A percentile compares a stretch with the other conserved stretches of the same genome.
Evolutionary conservation across 2,113 vertebrate genomes (phyloP).

Genomic region (Scopus umbretta): DNA sequence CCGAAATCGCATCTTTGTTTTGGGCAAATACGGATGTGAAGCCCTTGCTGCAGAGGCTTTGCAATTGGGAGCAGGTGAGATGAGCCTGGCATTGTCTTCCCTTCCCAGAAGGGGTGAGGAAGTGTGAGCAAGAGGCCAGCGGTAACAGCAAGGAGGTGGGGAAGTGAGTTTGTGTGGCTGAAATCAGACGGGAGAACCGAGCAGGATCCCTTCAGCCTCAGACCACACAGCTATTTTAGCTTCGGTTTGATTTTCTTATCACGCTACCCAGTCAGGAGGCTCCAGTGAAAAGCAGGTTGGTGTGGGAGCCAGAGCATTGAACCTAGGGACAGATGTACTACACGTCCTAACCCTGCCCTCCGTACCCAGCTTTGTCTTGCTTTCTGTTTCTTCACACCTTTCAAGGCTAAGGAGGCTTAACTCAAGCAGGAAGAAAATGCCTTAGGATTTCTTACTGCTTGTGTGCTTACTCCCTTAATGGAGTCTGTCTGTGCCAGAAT

Average conservation of each 20-base stretch:
- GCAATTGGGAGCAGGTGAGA: rapidly evolving
- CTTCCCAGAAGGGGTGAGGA: background rate
- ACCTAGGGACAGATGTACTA: background rate
- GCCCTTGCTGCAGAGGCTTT: background rate
- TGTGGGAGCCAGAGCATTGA: background rate
- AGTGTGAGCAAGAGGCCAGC: background rate
- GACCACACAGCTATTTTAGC: background rate
- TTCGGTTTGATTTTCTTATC: background rate
- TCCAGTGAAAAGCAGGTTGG: background rate
- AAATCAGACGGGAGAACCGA: background rate
- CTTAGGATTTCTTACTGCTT: background rate
- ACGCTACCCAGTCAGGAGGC: rapidly evolving
- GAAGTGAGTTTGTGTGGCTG: background rate
- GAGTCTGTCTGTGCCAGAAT: background rate
- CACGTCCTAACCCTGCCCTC: background rate
- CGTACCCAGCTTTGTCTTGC: background rate
- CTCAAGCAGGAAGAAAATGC: background rate
- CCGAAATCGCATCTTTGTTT: background rate
- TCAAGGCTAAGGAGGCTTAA: background rate
- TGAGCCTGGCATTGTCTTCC: background rate
- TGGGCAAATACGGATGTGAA: background rate
- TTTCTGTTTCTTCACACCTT: background rate
- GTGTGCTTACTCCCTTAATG: background rate
- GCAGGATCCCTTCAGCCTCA: background rate
- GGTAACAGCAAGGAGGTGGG: background rate